Percentiles rank a stretch among this genome's conserved stretches.
Conservation (phyloP, 2,888 invertebrate genomes). For the Acleris literana region DNA sequence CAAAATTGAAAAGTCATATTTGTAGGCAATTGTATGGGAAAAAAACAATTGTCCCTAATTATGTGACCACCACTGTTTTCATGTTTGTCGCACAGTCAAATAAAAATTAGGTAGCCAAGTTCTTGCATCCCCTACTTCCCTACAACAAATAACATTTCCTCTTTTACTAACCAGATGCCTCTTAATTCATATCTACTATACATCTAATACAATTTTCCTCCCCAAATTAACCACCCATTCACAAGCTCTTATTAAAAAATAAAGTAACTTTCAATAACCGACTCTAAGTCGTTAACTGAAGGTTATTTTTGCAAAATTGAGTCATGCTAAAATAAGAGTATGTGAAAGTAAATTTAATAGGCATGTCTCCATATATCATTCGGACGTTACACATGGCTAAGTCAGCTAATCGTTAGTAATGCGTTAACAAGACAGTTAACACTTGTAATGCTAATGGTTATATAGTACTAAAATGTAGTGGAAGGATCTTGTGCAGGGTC, state of each 20-base stretch:
- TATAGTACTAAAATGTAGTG: no score
- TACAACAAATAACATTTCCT: neutral
- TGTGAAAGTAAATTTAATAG: neutral
- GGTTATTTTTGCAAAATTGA: neutral
- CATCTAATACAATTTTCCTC: neutral
- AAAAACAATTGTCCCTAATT: no score
- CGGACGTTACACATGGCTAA: slow-evolving; percentile 1
- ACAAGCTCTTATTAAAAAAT: neutral
- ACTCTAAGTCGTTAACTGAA: neutral
- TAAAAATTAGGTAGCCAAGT: neutral
- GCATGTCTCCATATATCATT: no score
- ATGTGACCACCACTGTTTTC: no score
- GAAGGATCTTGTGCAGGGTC: no score
- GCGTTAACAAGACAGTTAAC: slow-evolving; percentile 7
- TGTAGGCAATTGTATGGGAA: no score
- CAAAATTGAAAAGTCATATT: no score
- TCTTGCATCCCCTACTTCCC: neutral
- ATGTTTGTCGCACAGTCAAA: no score
- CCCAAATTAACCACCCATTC: neutral
- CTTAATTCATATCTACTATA: neutral
- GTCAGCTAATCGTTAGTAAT: slow-evolving; percentile 32
- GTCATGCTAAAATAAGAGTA: neutral
- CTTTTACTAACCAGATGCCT: neutral
- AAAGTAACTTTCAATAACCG: neutral
- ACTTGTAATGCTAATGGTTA: no score